Conservation (phyloP, 1,140 invertebrate species). For the Drosophila sulfurigaster region DNA sequence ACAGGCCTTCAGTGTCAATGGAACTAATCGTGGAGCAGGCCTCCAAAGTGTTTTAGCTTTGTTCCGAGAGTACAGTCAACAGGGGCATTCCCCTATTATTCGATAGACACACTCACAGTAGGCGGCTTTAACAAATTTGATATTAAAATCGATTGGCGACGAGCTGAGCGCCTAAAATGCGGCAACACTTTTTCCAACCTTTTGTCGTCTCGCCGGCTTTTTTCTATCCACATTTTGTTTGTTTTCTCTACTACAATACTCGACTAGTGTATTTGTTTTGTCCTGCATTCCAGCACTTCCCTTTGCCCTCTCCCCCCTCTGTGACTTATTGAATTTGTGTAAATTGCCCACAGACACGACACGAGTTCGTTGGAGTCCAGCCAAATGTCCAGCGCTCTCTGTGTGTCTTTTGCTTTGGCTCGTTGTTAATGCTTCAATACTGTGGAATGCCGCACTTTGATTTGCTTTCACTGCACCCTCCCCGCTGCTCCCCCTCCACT, state of each 20-base stretch:
- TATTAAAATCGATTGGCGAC: slow-evolving; percentile 49
- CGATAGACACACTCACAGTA: background rate
- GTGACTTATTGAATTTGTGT: slow-evolving; percentile 78
- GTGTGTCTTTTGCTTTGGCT: slow-evolving; percentile 28
- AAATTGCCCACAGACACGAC: slow-evolving; percentile 73
- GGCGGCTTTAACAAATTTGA: slow-evolving; percentile 16
- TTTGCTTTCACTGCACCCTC: slow-evolving; percentile 35
- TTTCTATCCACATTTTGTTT: slow-evolving; percentile 8
- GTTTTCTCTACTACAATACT: slow-evolving; percentile 19
- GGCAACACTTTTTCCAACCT: slow-evolving; percentile 2
- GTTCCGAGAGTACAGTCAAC: background rate
- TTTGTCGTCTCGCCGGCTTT: slow-evolving; percentile 16
- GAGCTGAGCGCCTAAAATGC: slow-evolving; percentile 1
- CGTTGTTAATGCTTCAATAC: slow-evolving; percentile 70
- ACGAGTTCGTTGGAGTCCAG: slow-evolving; percentile 43
- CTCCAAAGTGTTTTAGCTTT: background rate
- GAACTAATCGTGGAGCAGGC: slow-evolving; percentile 17
- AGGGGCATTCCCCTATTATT: background rate
- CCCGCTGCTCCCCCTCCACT: background rate
- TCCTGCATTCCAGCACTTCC: background rate
- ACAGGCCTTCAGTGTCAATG: slow-evolving; percentile 47
- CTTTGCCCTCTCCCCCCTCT: background rate
- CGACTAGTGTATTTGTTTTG: slow-evolving; percentile 28
- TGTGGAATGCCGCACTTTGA: slow-evolving; percentile 54
- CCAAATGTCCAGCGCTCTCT: slow-evolving; percentile 6